Percentiles rank a stretch among this genome's conserved stretches.
These are phyloP conservation scores for Dolichopus griseipennis DNA, from an alignment of 2,888 invertebrate species.

Conservation along the genomic window DNA sequence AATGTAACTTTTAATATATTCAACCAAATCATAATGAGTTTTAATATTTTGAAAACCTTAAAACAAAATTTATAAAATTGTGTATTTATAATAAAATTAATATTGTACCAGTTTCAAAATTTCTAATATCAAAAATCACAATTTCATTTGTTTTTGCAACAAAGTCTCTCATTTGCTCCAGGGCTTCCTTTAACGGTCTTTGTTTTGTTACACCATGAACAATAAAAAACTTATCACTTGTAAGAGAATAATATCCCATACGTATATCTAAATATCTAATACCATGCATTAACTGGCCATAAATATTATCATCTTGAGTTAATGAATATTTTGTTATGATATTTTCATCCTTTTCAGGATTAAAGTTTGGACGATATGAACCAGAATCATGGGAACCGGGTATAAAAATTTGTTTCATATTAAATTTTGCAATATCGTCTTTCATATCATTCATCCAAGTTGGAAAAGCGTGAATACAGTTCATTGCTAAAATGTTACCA, in stretches of 20 bases:
- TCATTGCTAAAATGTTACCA: constrained; percentile 36
- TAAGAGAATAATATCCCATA: constrained; percentile 46
- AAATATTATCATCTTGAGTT: constrained; percentile 51
- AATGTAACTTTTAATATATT: constrained; percentile 47
- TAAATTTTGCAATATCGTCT: constrained; percentile 41
- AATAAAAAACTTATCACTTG: constrained; percentile 44
- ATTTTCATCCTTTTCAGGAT: constrained; percentile 36
- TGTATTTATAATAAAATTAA: background rate
- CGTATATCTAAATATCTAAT: constrained; percentile 53
- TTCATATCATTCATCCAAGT: constrained; percentile 51
- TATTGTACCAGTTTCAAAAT: constrained; percentile 48
- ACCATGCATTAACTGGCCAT: constrained; percentile 52
- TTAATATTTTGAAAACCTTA: constrained; percentile 42
- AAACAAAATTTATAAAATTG: constrained; percentile 22
- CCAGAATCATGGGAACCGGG: constrained; percentile 66
- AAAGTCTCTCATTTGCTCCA: constrained; percentile 49
- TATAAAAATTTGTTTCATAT: constrained; percentile 51
- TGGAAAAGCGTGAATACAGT: constrained; percentile 48
- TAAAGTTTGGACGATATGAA: constrained; percentile 44
- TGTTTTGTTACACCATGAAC: constrained; percentile 50
- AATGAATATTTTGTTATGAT: constrained; percentile 46
- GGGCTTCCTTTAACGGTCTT: constrained; percentile 44
- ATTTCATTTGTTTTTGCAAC: constrained; percentile 51
- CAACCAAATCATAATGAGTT: constrained; percentile 48
- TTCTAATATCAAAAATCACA: constrained; percentile 51